A percentile compares a stretch with the other conserved stretches of the same genome.
Conservation (phyloP, 2,797 vertebrate species). For the Sorex maritimensis region DNA sequence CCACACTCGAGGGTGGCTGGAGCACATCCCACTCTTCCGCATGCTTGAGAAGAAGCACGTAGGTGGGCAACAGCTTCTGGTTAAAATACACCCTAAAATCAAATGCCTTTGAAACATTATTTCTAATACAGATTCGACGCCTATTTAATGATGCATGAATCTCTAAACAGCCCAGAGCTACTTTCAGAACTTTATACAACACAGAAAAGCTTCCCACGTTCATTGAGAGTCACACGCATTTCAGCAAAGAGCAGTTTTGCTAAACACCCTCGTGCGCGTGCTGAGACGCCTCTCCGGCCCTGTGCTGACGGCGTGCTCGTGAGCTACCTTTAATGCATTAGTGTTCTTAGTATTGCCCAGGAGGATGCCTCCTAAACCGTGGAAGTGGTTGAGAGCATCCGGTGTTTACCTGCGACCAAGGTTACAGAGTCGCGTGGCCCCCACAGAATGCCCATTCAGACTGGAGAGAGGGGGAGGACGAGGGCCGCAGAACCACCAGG, state of each 20-base stretch:
- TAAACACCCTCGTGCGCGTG: no score
- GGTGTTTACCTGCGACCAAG: neutral
- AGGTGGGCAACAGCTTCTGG: neutral
- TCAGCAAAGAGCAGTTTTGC: constrained; percentile 39
- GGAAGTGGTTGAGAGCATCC: neutral
- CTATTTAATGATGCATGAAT: constrained; percentile 62
- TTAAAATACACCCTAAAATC: constrained; percentile 33
- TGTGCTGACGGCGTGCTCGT: constrained; percentile 20
- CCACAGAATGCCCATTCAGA: neutral
- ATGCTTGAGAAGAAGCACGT: neutral
- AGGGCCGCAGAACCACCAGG: neutral
- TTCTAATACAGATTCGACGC: neutral
- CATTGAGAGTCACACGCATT: constrained; percentile 29
- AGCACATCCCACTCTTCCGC: constrained; percentile 35
- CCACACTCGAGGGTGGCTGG: neutral
- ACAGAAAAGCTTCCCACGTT: constrained; percentile 7
- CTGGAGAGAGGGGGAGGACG: neutral
- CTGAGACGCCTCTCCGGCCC: no score
- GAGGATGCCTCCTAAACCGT: neutral
- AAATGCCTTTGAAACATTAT: constrained; percentile 57
- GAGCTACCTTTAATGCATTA: constrained; percentile 21
- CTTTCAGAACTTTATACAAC: constrained; percentile 37
- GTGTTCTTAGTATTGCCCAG: neutral
- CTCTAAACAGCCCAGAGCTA: constrained; percentile 33
- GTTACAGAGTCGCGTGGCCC: neutral